Percentiles rank a stretch among this genome's conserved stretches.
These are phyloP conservation scores for Fragum fragum DNA, from an alignment of 2,888 invertebrate species.

Conservation along the genomic window DNA sequence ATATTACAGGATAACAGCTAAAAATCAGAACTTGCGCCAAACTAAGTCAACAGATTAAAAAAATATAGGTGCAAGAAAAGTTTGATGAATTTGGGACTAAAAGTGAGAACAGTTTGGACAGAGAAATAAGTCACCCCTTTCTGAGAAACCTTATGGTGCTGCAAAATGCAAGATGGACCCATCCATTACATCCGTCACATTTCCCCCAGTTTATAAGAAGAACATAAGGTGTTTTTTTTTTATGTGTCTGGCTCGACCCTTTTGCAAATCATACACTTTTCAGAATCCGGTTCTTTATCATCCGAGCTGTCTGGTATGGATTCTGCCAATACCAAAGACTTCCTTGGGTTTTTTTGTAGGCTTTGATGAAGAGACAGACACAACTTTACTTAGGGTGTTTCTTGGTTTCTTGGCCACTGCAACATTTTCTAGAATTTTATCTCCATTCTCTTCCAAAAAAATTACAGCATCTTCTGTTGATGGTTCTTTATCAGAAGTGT, in stretches of 20 bases:
- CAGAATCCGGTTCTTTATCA: neutral
- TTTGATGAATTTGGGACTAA: no score
- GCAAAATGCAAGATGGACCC: no score
- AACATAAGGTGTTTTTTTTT: slow-evolving; percentile 18
- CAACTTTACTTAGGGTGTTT: slow-evolving; percentile 20
- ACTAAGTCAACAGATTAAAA: no score
- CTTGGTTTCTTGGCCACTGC: slow-evolving; percentile 13
- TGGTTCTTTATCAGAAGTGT: neutral
- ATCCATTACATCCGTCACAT: no score
- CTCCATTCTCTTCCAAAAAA: slow-evolving; percentile 7
- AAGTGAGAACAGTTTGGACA: no score
- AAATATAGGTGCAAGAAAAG: no score
- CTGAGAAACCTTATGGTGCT: no score
- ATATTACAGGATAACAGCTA: no score
- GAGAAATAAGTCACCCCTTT: no score
- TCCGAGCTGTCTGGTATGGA: neutral
- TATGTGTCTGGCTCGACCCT: neutral
- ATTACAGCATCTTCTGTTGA: neutral
- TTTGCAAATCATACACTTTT: slow-evolving; percentile 1
- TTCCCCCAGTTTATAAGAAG: no score
- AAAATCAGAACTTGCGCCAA: no score
- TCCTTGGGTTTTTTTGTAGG: slow-evolving; percentile 1
- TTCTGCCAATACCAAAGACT: neutral
- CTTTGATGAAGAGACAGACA: slow-evolving; percentile 4
- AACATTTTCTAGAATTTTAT: no score